Conservation (phyloP, 2,888 invertebrate genomes). For the Tipula vernalis region DNA sequence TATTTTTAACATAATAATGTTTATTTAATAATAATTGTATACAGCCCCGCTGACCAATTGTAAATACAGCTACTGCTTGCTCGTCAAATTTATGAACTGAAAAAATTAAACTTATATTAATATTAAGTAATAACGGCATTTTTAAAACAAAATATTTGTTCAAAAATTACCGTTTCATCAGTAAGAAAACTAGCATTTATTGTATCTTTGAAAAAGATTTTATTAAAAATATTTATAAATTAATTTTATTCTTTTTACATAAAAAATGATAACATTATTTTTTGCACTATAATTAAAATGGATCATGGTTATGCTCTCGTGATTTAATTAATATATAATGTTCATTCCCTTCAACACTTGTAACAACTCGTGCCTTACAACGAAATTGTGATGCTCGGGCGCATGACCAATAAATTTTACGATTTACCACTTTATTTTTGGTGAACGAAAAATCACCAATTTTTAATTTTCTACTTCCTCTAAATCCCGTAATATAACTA, state of each 20-base stretch:
- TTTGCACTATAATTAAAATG: slow-evolving; percentile 25
- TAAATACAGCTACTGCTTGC: slow-evolving; percentile 7
- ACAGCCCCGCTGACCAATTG: slow-evolving; percentile 30
- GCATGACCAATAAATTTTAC: slow-evolving; percentile 36
- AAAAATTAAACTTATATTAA: not conserved
- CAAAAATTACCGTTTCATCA: slow-evolving; percentile 11
- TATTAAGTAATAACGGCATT: not conserved
- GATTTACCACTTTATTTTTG: slow-evolving; percentile 31
- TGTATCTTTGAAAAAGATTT: not conserved
- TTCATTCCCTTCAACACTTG: slow-evolving; percentile 27
- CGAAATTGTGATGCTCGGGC: slow-evolving; percentile 35
- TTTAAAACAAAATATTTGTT: slow-evolving; percentile 26
- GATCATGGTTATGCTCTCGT: slow-evolving; percentile 34
- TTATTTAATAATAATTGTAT: slow-evolving; percentile 29
- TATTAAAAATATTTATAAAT: not conserved
- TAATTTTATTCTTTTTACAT: not conserved
- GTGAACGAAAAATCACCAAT: slow-evolving; percentile 35
- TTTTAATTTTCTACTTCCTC: slow-evolving; percentile 35
- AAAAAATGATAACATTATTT: not conserved
- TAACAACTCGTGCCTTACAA: slow-evolving; percentile 36
- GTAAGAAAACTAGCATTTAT: not conserved
- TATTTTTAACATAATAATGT: slow-evolving; percentile 32
- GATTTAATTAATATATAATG: slow-evolving; percentile 34
- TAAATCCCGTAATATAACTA: slow-evolving; percentile 34
- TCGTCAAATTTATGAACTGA: not conserved